Conservation (phyloP, 2,113 vertebrate species). For the Gallinago undulata region DNA sequence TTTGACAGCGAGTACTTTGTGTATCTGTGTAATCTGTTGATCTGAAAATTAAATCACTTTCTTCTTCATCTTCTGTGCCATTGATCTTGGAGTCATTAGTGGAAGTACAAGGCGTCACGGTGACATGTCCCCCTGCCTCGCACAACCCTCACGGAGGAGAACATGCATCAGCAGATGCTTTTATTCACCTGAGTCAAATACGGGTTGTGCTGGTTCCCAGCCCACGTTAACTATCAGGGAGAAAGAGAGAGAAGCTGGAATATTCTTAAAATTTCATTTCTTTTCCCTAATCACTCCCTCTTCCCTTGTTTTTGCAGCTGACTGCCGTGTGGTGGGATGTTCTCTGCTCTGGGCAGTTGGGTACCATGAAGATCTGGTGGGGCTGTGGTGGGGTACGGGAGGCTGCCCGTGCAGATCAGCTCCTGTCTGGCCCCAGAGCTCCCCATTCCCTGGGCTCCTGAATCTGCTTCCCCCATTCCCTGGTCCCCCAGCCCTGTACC, state of each 20-base stretch:
- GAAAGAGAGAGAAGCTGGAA: neutral
- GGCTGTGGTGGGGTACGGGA: neutral
- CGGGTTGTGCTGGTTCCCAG: neutral
- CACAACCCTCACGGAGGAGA: neutral
- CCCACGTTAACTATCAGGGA: rapidly evolving
- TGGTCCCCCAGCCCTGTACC: neutral
- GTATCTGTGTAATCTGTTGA: neutral
- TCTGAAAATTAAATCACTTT: conserved; percentile 54
- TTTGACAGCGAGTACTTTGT: conserved; percentile 7
- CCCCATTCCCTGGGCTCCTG: neutral
- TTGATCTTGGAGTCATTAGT: conserved; percentile 39
- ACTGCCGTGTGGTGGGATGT: rapidly evolving
- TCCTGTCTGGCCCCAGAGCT: neutral
- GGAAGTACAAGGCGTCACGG: neutral
- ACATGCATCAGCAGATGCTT: neutral
- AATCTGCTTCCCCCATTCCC: neutral
- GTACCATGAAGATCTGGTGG: neutral
- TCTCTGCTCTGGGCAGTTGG: neutral
- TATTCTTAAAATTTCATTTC: rapidly evolving
- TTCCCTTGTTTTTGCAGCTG: neutral
- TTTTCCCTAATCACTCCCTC: neutral
- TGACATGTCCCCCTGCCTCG: neutral
- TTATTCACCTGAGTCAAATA: rapidly evolving
- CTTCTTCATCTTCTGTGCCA: neutral
- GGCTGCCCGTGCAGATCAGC: neutral